phyloP scores from a whole-genome alignment of 2,113 vertebrate genomes.

The Thunnus thynnus region DNA sequence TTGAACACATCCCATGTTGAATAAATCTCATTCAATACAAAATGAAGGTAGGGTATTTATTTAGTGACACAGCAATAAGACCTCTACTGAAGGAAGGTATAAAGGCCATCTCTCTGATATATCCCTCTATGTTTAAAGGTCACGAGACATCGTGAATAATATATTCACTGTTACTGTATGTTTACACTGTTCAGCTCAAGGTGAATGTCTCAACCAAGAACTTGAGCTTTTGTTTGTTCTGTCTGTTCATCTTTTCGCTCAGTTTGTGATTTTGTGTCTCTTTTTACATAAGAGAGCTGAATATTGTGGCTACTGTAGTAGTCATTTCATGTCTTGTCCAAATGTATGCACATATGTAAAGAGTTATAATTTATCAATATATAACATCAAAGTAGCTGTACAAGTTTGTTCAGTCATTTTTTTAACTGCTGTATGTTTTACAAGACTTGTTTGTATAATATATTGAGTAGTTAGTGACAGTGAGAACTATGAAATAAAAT shows the following conservation, averaged over 20 bases:
- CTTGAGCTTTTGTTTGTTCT: constrained; percentile 10
- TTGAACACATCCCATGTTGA: constrained; percentile 13
- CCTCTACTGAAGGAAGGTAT: neutral
- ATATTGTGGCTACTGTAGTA: constrained; percentile 62
- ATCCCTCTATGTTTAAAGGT: neutral
- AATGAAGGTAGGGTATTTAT: constrained; percentile 16
- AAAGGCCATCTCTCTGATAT: neutral
- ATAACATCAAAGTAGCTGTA: constrained; percentile 11
- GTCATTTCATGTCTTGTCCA: constrained; percentile 37
- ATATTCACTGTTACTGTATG: neutral
- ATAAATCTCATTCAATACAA: neutral
- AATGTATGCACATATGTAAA: constrained; percentile 23
- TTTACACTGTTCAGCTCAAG: constrained; percentile 37
- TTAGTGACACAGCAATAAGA: constrained; percentile 4
- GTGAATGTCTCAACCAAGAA: neutral
- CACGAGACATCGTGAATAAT: neutral
- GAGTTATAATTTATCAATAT: constrained; percentile 49
- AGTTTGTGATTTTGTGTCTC: constrained; percentile 22
- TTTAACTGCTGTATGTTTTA: constrained; percentile 4
- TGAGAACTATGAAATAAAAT: constrained; percentile 21
- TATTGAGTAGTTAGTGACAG: neutral
- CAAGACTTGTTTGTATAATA: constrained; percentile 26
- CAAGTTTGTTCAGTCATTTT: neutral
- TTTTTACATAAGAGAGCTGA: constrained; percentile 49
- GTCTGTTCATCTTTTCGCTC: neutral